Conservation (phyloP, 2,888 invertebrate genomes). For the Gandaritis pyraliata region DNA sequence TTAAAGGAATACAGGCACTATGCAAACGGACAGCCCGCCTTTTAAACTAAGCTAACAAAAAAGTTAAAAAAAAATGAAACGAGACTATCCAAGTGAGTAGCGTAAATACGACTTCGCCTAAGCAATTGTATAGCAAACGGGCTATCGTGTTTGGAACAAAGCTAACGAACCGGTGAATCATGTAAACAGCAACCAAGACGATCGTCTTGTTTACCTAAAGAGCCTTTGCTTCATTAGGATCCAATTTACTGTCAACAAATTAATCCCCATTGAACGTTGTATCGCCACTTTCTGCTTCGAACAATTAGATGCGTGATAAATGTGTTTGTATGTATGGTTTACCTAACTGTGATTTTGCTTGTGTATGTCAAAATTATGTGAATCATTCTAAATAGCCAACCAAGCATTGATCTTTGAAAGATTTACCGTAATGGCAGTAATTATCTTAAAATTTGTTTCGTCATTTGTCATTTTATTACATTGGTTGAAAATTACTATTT, state of each 20-base stretch:
- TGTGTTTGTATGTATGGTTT: neutral
- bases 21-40: no score
- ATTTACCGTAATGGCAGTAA: no score
- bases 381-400: no score
- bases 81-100: conserved; percentile 28
- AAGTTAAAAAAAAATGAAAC: conserved; percentile 21
- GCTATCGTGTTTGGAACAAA: conserved; percentile 82
- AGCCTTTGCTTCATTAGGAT: conserved; percentile 85
- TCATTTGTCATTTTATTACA: no score
- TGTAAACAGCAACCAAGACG: conserved; percentile 82
- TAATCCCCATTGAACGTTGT: conserved; percentile 70
- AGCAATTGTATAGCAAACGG: conserved; percentile 45
- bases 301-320: conserved; percentile 16
- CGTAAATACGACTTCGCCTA: conserved; percentile 32
- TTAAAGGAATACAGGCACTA: no score
- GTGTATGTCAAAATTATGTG: neutral
- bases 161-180: conserved; percentile 83
- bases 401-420: no score
- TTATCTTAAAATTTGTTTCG: no score
- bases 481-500: no score
- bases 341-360: neutral
- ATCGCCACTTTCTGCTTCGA: conserved; percentile 33
- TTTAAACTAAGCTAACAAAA: neutral
- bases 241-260: conserved; percentile 84
- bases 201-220: conserved; percentile 83